These are phyloP conservation scores for Mactromeris polynyma DNA, from an alignment of 2,888 invertebrate species.

Conservation along the genomic window DNA sequence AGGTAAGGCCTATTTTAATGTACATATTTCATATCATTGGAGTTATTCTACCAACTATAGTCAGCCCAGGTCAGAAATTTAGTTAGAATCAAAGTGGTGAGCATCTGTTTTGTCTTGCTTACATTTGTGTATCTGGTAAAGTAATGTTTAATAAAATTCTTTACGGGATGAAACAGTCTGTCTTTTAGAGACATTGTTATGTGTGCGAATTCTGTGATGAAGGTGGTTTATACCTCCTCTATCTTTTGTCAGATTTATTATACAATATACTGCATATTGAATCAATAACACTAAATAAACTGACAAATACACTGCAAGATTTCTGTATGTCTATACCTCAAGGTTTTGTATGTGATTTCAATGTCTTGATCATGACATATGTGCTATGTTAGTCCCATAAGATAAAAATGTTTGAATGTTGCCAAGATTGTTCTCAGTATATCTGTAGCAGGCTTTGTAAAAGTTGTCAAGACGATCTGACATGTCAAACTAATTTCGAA, in stretches of 20 bases:
- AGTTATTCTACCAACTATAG: constrained; percentile 98
- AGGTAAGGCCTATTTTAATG: too few species aligned
- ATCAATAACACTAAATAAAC: not conserved
- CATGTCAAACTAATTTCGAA: too few species aligned
- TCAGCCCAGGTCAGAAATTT: not conserved
- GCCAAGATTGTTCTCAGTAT: not conserved
- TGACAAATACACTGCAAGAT: not conserved
- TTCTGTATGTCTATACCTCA: not conserved
- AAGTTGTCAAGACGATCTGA: too few species aligned
- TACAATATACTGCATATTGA: not conserved
- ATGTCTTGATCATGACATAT: not conserved
- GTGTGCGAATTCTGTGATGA: too few species aligned
- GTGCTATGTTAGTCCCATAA: not conserved
- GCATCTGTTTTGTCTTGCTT: too few species aligned
- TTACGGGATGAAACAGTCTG: too few species aligned
- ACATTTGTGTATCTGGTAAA: too few species aligned
- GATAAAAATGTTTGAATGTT: not conserved
- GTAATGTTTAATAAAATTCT: too few species aligned
- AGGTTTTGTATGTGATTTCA: not conserved
- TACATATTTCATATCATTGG: constrained; percentile 99
- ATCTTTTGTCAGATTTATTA: not conserved
- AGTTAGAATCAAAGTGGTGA: too few species aligned
- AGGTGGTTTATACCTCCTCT: too few species aligned
- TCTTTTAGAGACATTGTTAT: too few species aligned
- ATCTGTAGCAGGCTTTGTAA: too few species aligned